Conservation (phyloP, 2,113 vertebrate species). For the human region DNA sequence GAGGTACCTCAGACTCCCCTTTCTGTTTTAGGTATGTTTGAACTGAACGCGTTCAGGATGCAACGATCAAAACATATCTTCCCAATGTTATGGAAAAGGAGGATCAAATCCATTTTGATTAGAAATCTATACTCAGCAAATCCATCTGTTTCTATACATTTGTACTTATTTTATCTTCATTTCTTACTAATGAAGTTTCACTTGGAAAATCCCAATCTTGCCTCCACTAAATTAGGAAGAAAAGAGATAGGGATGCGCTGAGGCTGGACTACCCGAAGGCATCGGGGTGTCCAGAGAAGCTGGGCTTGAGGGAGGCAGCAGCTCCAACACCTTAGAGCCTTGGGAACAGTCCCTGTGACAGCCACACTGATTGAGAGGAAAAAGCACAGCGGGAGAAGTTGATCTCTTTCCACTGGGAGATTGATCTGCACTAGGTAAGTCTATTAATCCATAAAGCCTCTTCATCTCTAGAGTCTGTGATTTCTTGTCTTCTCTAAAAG, state of each 20-base stretch:
- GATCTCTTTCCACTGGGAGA: not conserved
- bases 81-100: not conserved
- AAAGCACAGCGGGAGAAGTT: not conserved
- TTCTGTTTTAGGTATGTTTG: not conserved
- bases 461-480: not conserved
- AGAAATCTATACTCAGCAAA: not conserved
- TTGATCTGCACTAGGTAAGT: not conserved
- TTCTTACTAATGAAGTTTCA: not conserved
- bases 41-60: not conserved
- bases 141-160: not conserved
- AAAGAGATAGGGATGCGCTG: not conserved
- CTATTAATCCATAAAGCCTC: not conserved
- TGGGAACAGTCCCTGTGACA: not conserved
- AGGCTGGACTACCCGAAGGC: not conserved
- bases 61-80: not conserved
- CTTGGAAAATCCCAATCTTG: not conserved
- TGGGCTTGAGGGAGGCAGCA: not conserved
- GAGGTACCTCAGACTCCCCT: not conserved
- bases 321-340: not conserved
- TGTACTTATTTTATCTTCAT: not conserved
- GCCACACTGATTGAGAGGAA: not conserved
- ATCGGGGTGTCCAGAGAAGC: not conserved
- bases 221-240: not conserved
- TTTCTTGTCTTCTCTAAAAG: slow-evolving; percentile 25
- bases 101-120: not conserved